These are phyloP conservation scores for Saccostrea glomerata DNA, from an alignment of 1,140 invertebrate genomes.

Conservation along the genomic window DNA sequence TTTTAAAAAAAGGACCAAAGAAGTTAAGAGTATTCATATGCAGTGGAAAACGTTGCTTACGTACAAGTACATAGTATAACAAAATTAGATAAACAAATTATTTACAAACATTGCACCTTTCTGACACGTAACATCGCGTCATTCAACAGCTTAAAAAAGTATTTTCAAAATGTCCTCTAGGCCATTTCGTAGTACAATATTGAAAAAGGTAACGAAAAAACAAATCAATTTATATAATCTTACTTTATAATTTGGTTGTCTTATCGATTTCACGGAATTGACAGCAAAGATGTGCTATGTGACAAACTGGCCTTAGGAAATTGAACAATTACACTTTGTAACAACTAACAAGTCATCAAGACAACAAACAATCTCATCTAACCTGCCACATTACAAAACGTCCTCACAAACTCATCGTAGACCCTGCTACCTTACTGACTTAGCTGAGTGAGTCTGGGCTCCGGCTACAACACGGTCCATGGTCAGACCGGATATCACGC, in stretches of 20 bases:
- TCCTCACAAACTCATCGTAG: slow-evolving; percentile 13
- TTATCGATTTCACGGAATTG: not conserved
- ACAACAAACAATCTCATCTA: slow-evolving; percentile 5
- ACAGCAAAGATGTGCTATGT: not conserved
- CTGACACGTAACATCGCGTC: not conserved
- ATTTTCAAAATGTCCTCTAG: not conserved
- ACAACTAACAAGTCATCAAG: not conserved
- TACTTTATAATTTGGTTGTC: not conserved
- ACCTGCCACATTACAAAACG: slow-evolving; percentile 1
- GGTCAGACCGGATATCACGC: no score
- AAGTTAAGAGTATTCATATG: not conserved
- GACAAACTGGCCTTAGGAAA: slow-evolving; percentile 4
- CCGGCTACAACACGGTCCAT: not conserved
- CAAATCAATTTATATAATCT: not conserved
- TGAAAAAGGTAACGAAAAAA: not conserved
- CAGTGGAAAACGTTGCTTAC: not conserved
- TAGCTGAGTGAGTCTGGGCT: not conserved
- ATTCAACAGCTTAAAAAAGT: not conserved
- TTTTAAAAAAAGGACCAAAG: slow-evolving; percentile 13
- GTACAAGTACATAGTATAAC: not conserved
- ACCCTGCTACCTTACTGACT: not conserved
- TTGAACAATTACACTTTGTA: slow-evolving; percentile 10
- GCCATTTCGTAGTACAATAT: not conserved
- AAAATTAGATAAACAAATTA: not conserved
- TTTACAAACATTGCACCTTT: slow-evolving; percentile 24